A percentile compares a stretch with the other conserved stretches of the same genome.
Conservation (phyloP, 1,140 invertebrate genomes). For the Sycophila sp. region DNA sequence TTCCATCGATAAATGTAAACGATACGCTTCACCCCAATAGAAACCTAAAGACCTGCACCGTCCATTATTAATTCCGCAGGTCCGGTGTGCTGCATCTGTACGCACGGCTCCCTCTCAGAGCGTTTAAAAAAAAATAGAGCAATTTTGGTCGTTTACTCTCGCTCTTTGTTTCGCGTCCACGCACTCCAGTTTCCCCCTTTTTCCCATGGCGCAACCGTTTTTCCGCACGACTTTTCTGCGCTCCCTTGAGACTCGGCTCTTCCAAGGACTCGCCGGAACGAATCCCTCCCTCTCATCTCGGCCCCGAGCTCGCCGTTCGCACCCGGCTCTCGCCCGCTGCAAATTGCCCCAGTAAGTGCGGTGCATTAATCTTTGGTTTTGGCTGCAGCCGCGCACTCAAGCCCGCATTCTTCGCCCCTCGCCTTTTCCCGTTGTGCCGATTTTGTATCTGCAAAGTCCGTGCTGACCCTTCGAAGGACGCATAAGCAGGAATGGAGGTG, state of each 20-base stretch:
- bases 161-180: background rate
- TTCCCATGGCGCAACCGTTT: background rate
- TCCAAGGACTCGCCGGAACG: background rate
- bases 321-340: slow-evolving; percentile 54
- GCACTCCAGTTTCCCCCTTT: background rate
- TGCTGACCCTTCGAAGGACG: background rate
- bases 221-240: background rate
- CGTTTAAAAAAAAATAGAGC: background rate
- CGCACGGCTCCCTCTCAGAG: too few relatives aligned
- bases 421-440: background rate
- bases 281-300: background rate
- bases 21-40: too few relatives aligned
- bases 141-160: slow-evolving; percentile 3
- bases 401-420: background rate
- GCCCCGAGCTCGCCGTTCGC: slow-evolving; percentile 51
- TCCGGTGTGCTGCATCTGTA: too few relatives aligned
- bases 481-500: background rate
- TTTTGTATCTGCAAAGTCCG: background rate
- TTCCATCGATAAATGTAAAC: too few relatives aligned
- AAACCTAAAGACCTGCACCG: too few relatives aligned
- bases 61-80: too few relatives aligned
- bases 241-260: background rate
- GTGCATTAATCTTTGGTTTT: slow-evolving; percentile 68
- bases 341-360: slow-evolving; percentile 66
- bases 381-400: background rate